These are phyloP conservation scores for Oreochromis grahami DNA, from an alignment of 2,797 vertebrate species.

Conservation along the genomic window DNA sequence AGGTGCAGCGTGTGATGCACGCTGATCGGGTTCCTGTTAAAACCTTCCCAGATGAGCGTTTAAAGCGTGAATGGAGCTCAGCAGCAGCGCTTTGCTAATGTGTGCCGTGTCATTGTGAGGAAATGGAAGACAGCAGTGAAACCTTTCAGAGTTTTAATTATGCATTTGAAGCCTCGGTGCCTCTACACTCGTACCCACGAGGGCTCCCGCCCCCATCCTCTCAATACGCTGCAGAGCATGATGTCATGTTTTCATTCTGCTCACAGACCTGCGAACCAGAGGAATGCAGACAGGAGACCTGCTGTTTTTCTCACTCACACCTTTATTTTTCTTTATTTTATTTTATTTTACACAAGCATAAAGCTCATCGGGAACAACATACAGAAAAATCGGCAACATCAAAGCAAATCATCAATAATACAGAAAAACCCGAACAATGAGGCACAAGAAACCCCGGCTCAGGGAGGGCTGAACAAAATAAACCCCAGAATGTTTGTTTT, in stretches of 20 bases:
- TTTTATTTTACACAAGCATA: neutral
- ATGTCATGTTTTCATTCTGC: neutral
- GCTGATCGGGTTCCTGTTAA: neutral
- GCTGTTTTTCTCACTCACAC: neutral
- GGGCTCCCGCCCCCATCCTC: neutral
- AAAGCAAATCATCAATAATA: neutral
- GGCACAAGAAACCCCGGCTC: neutral
- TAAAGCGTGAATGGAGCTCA: conserved; percentile 11
- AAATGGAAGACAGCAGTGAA: conserved; percentile 12
- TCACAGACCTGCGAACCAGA: neutral
- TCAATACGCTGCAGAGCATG: neutral
- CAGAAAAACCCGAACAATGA: neutral
- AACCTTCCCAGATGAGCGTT: conserved; percentile 18
- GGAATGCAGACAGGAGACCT: neutral
- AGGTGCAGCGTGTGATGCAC: neutral
- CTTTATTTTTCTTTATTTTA: neutral
- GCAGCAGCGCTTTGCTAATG: neutral
- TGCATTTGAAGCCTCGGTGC: conserved; percentile 4
- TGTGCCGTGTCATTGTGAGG: neutral
- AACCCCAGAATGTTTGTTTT: neutral
- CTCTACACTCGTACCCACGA: neutral
- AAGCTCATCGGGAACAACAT: neutral
- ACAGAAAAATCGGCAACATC: neutral
- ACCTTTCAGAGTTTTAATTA: conserved; percentile 38
- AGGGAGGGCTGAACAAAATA: neutral